phyloP scores from a whole-genome alignment of 2,888 invertebrate genomes.

The Nasonia oneida region DNA sequence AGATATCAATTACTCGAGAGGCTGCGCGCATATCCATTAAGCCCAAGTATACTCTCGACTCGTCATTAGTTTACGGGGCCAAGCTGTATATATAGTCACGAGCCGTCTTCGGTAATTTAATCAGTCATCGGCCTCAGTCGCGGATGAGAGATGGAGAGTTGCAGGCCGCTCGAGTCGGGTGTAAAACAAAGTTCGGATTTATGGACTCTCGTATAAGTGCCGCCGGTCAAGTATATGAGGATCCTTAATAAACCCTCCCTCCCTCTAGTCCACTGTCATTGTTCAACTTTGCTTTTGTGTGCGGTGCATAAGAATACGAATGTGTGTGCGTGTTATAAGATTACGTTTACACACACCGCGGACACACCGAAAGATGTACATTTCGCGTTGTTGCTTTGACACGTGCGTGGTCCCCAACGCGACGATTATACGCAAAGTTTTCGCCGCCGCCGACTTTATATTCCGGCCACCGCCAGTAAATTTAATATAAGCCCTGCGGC shows the following conservation, averaged over 20 bases:
- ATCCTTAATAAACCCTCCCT: background rate
- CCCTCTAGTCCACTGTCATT: background rate
- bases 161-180: background rate
- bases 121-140: background rate
- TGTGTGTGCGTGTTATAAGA: background rate
- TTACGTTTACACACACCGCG: too few species aligned
- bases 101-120: constrained; percentile 23
- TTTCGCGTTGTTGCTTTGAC: background rate
- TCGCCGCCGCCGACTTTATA: background rate
- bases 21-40: constrained; percentile 35
- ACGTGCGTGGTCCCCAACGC: background rate
- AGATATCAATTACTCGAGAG: constrained; percentile 29
- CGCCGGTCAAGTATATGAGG: background rate
- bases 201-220: background rate
- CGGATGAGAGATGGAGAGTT: background rate
- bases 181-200: background rate
- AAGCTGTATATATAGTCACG: background rate
- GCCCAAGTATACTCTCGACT: constrained; percentile 16
- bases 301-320: too few species aligned
- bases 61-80: constrained; percentile 12
- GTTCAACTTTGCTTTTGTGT: background rate
- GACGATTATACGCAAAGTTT: constrained; percentile 6
- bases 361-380: too few species aligned
- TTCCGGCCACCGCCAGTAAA: background rate
- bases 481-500: background rate